A percentile compares a stretch with the other conserved stretches of the same genome.
phyloP scores from a whole-genome alignment of 2,888 invertebrate species.

The Allacma fusca region DNA sequence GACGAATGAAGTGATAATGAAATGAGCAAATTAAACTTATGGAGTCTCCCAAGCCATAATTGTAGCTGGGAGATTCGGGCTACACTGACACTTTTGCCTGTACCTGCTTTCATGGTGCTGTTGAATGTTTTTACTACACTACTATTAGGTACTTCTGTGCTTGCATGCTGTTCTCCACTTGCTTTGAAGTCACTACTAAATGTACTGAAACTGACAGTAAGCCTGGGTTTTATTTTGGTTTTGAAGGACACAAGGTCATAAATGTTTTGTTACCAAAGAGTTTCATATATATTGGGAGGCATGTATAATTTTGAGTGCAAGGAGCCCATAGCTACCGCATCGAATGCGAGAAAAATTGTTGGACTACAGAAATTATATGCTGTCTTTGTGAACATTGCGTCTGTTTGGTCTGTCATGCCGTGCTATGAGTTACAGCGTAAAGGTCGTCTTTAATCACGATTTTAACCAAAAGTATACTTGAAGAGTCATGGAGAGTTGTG shows the following conservation, averaged over 20 bases:
- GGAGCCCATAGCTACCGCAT: no score
- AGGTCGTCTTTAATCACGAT: not conserved
- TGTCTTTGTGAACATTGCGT: not conserved
- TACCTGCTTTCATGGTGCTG: not conserved
- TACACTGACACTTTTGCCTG: not conserved
- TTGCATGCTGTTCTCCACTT: no score
- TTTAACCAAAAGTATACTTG: not conserved
- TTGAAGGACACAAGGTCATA: no score
- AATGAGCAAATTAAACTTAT: constrained; percentile 32
- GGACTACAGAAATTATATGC: not conserved
- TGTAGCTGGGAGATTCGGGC: not conserved
- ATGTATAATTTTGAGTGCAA: no score
- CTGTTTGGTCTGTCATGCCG: not conserved
- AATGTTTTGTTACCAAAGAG: no score
- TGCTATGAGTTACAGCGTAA: not conserved
- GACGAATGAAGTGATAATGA: constrained; percentile 24
- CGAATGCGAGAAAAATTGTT: no score
- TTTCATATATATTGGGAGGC: no score
- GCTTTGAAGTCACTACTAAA: no score
- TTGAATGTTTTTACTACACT: no score
- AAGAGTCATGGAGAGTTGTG: not conserved
- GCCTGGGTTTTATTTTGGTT: no score
- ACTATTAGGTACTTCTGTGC: no score
- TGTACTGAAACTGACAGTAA: no score
- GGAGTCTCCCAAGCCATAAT: not conserved